Conservation (phyloP, 2,797 vertebrate genomes). For the Pristis pectinata region DNA sequence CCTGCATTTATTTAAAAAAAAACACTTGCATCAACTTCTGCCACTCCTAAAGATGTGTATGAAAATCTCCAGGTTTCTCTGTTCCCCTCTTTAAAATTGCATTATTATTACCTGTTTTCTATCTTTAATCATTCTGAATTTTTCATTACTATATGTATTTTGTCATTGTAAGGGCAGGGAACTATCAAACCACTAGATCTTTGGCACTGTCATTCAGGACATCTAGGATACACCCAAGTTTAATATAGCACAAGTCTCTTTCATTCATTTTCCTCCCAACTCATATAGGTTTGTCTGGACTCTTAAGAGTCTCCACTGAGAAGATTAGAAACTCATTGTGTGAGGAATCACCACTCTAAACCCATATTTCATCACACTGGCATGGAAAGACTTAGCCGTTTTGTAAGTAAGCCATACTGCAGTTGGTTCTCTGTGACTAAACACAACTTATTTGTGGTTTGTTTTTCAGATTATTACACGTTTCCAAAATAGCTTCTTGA, state of each 20-base stretch:
- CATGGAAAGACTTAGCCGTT: neutral
- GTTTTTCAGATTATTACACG: constrained; percentile 11
- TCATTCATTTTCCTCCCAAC: neutral
- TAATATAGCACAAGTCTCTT: neutral
- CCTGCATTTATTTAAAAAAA: neutral
- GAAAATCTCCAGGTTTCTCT: too few relatives aligned
- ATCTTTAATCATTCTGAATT: neutral
- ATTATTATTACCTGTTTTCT: neutral
- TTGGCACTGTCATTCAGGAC: neutral
- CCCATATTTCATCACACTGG: neutral
- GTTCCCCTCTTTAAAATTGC: neutral
- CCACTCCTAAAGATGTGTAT: neutral
- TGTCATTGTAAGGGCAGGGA: neutral
- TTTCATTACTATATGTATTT: neutral
- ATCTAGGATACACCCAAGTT: neutral
- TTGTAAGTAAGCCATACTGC: neutral
- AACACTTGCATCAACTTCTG: neutral
- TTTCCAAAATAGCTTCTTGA: constrained; percentile 16
- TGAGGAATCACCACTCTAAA: neutral
- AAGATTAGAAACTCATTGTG: constrained; percentile 23
- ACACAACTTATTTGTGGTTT: constrained; percentile 24
- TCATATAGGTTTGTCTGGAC: neutral
- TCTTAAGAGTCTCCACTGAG: neutral
- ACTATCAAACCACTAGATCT: neutral
- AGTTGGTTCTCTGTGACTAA: constrained; percentile 5